Evolutionary conservation across 2,888 invertebrate genomes (phyloP), one percentile per base, ranked within the genome.

Genomic region (Sarcophaga carnaria): DNA sequence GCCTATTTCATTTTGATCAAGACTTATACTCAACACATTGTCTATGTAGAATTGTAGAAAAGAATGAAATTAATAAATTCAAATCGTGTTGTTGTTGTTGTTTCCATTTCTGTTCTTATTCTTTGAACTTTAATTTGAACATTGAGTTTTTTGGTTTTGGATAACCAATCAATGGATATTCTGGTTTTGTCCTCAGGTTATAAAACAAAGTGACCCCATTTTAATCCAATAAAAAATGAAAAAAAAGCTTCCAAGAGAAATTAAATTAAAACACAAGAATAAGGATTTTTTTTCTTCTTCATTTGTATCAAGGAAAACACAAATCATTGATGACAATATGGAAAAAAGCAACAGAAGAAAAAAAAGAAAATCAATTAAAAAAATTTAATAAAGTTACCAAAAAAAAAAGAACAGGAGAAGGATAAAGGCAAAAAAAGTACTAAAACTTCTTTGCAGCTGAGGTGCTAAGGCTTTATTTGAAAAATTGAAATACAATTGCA

Each of bases 91-190:
- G 60, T 37, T 37, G 8, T 37, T 37, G 37, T 6, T 37, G 6
- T 37, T 37, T 37, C 10, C 37, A 37, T 8, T 37, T 37, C 37
- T 37, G 8, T 8, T 37, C 37, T 37, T 37, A 10, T 76, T 60
- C 49, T 84, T 71, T 84, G 84, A 84, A 80, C 80, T 84, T 84
- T 76, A 84, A 84, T 84, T 84, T 84, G 70, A 71, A 76, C 76
- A 75, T 71, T 84, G 84, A 76, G 80, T 84, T 80, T 84, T 62
- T 17, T 47, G 22, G 60, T 63, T 59, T 59, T n/a, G 59, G 4
- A 4, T 59, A 59, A 14, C 76, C 75, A 37, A 37, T 37, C 70
- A 37, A 37, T 37, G 37, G 37, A 37, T 10, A 10, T 10, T 10
- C 3, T 37, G 37, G 10, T 37, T 76, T 80, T 84, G 80, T 76